Evolutionary conservation across 2,797 vertebrate species (phyloP).

Genomic region (Crypturellus tataupa): DNA sequence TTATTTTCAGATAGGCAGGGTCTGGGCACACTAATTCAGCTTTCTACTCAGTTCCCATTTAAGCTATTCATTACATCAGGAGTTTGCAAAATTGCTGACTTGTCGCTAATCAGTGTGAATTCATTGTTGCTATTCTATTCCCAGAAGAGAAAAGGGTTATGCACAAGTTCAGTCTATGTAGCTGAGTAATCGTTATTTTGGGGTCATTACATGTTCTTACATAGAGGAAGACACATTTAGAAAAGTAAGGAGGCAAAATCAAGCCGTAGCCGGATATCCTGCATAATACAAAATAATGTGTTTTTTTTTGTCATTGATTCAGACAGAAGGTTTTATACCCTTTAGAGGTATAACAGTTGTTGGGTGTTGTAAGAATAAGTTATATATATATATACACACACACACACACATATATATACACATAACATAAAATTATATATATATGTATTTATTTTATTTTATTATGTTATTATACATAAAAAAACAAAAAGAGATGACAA

Average conservation of each 20-base stretch:
- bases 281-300: neutral
- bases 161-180: neutral
- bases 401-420: too few species aligned
- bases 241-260: neutral
- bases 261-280: neutral
- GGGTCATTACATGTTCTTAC: neutral
- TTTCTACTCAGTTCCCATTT: neutral
- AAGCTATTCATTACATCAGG: neutral
- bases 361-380: neutral
- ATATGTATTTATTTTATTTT: too few species aligned
- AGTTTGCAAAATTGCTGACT: neutral
- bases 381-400: neutral
- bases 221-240: neutral
- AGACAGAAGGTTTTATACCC: neutral
- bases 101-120: neutral
- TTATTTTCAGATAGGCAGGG: neutral
- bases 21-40: neutral
- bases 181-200: neutral
- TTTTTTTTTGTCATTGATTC: neutral
- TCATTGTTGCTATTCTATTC: neutral
- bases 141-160: neutral
- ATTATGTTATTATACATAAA: too few species aligned
- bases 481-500: neutral
- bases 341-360: neutral
- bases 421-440: too few species aligned